A percentile compares a stretch with the other conserved stretches of the same genome.
Evolutionary conservation across 2,888 invertebrate species (phyloP).

Genomic region (Limnephilus marmoratus): DNA sequence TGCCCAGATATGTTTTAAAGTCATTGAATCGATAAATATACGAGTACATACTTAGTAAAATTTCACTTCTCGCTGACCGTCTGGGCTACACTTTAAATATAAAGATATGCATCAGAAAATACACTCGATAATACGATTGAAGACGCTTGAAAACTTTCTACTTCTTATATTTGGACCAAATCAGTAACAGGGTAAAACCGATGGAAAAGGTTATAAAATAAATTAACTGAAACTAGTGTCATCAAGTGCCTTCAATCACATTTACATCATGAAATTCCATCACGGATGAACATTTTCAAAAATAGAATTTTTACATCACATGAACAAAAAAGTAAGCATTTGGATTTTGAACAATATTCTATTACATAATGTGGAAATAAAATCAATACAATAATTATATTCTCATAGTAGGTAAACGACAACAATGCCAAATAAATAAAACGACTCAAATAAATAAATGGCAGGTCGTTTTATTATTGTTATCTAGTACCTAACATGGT

Average conservation of each 20-base stretch:
- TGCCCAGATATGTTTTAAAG: slow-evolving; percentile 50
- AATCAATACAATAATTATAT: neutral
- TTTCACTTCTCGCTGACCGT: slow-evolving; percentile 23
- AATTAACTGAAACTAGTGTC: neutral
- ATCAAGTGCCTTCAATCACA: neutral
- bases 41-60: neutral
- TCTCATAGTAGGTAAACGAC: too few species aligned
- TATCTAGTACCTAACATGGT: neutral
- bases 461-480: neutral
- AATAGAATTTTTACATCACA: neutral
- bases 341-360: neutral
- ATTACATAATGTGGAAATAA: neutral
- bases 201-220: neutral
- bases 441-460: neutral
- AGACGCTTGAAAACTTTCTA: neutral
- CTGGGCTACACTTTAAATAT: neutral
- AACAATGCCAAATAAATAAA: neutral
- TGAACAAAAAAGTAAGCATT: neutral
- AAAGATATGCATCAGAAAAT: neutral
- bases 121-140: neutral
- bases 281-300: neutral
- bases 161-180: neutral
- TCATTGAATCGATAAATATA: slow-evolving; percentile 12
- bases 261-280: neutral
- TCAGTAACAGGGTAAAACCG: neutral